Conservation (phyloP, 2,113 vertebrate species). For the Bujurquina vittata region DNA sequence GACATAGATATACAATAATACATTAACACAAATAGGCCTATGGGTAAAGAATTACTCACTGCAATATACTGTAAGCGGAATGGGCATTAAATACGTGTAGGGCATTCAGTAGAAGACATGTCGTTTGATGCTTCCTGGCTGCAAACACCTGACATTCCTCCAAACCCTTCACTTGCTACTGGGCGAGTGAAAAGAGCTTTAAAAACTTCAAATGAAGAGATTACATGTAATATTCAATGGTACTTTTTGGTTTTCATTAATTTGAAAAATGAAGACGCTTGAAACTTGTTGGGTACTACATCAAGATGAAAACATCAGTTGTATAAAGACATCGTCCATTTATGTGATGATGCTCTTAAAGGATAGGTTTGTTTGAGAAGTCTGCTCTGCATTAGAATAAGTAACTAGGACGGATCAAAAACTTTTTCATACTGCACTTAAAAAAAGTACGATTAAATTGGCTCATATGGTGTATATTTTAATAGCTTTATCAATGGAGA, state of each 20-base stretch:
- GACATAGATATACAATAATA: no score
- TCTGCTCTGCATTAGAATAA: neutral
- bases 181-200: neutral
- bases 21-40: neutral
- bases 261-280: conserved; percentile 8
- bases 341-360: neutral
- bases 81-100: conserved; percentile 1
- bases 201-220: conserved; percentile 5
- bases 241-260: neutral
- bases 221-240: neutral
- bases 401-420: neutral
- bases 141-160: neutral
- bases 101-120: conserved; percentile 8
- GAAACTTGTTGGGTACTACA: neutral
- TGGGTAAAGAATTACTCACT: neutral
- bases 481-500: neutral
- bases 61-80: neutral
- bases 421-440: neutral
- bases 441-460: neutral
- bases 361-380: neutral
- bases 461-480: neutral
- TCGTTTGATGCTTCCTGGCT: conserved; percentile 11
- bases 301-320: neutral
- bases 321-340: neutral
- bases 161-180: neutral